Conservation (phyloP, 2,888 invertebrate genomes). For the Amphipyra berbera region DNA sequence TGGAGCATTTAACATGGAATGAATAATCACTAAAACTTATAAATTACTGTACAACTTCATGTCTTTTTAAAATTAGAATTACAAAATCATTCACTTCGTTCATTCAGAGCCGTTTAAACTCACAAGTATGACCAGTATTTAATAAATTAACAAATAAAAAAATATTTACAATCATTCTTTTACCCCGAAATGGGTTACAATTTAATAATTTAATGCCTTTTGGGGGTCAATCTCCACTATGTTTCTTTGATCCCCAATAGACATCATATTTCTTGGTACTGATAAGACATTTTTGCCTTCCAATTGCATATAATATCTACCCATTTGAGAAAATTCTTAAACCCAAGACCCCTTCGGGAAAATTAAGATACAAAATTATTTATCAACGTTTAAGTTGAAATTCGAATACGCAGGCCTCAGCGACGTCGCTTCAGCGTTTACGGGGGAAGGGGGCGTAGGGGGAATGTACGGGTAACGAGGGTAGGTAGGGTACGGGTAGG, state of each 20-base stretch:
- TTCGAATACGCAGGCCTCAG: slow-evolving; percentile 87
- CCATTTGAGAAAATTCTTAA: slow-evolving; percentile 23
- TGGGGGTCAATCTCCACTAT: not conserved
- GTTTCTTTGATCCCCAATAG: not conserved
- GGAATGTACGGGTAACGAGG: slow-evolving; percentile 89
- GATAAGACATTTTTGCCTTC: not conserved
- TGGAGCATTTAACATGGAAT: slow-evolving; percentile 55
- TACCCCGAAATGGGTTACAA: slow-evolving; percentile 38
- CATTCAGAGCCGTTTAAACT: slow-evolving; percentile 31
- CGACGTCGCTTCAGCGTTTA: slow-evolving; percentile 78
- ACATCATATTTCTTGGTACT: not conserved
- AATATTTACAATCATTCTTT: slow-evolving; percentile 49
- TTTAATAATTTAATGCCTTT: slow-evolving; percentile 3
- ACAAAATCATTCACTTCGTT: slow-evolving; percentile 43
- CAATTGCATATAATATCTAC: slow-evolving; percentile 16
- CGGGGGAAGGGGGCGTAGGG: slow-evolving; percentile 85
- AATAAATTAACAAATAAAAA: slow-evolving; percentile 59
- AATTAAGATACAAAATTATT: slow-evolving; percentile 68
- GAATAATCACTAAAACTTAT: slow-evolving; percentile 55
- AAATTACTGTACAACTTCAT: slow-evolving; percentile 44
- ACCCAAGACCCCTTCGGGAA: slow-evolving; percentile 24
- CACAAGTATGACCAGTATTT: slow-evolving; percentile 50
- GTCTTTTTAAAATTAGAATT: slow-evolving; percentile 44
- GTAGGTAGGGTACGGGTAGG: slow-evolving; percentile 90
- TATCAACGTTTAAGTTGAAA: slow-evolving; percentile 85